Evolutionary conservation across 2,797 vertebrate genomes (phyloP), one percentile per base, ranked within the genome.

Genomic region (Buphagus erythrorhynchus): DNA sequence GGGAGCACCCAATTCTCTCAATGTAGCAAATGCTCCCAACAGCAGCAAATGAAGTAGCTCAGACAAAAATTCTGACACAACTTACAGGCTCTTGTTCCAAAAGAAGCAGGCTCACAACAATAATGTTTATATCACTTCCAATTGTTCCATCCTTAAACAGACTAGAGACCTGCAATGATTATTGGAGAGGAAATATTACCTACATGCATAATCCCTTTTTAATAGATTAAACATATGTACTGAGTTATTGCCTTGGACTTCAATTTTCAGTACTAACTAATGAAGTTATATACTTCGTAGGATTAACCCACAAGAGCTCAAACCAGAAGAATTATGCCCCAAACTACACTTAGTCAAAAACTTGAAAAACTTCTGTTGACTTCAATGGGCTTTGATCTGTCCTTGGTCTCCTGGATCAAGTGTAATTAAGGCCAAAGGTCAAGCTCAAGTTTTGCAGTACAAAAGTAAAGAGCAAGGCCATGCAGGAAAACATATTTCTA

Each of bases 141-240:
- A 99, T 99, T 67, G 99, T 99, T 90, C 99, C 99, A 82, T 99
- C 99, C 97, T 99, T 99, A 96, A 99, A 99, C 13, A 99, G 98
- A 95, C 99, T 99, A 85, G 99, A 99, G 62, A 99, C 99, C 99
- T 99, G 96, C 49, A 96, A 67, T 3, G 11, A 88, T 95, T 49
- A 93, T 90, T 63, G 42, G 61, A 90, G 12, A 94, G 51, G 54
- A 76, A 94, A 73, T 76, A 80, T 74, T 45, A 87, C 35, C 55
- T 67, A 76, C 25, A 26, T 24, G 25, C 17, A 58, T 21, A 26
- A 54, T 12, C 11, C 19, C 25, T 46, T 73, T 61, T 74, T 28
- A 79, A 72, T 13, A 55, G 69, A 77, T 35, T 40, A 58, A 84
- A 66, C 42, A 46, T 19, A 51, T n/a, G 22, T 28, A 62, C 31